phyloP scores from a whole-genome alignment of 2,888 invertebrate species.

The Mactromeris polynyma region DNA sequence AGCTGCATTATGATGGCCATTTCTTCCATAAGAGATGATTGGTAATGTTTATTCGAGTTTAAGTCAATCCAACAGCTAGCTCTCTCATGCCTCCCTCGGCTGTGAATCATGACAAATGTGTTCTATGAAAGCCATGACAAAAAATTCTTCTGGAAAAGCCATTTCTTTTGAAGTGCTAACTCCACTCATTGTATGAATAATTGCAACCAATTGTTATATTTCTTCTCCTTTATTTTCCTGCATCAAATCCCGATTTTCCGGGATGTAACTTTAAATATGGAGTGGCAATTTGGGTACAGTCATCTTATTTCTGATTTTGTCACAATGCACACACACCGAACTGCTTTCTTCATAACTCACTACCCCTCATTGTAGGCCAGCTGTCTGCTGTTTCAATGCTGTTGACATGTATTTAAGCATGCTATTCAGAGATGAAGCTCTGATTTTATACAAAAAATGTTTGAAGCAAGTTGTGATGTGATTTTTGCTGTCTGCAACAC shows the following conservation, averaged over 20 bases:
- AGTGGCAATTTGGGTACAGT: neutral
- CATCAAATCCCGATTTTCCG: neutral
- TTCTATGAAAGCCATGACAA: neutral
- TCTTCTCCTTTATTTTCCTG: neutral
- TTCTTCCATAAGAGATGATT: neutral
- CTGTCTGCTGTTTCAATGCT: neutral
- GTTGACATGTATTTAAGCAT: neutral
- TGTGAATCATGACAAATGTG: neutral
- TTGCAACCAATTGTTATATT: neutral
- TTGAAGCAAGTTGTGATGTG: neutral
- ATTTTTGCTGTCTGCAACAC: neutral
- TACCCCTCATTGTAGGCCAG: neutral
- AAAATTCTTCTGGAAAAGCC: neutral
- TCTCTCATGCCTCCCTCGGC: neutral
- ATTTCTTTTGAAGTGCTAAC: slow-evolving; percentile 3
- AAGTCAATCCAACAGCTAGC: too few relatives aligned
- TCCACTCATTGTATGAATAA: neutral
- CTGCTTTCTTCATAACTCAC: neutral
- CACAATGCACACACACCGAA: neutral
- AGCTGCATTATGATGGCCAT: neutral
- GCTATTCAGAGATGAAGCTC: neutral
- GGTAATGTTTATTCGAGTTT: too few relatives aligned
- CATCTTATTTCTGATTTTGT: neutral
- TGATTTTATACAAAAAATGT: neutral
- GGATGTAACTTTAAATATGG: neutral